These are phyloP conservation scores for Sorex maritimensis DNA, from an alignment of 2,797 vertebrate species.

Conservation along the genomic window DNA sequence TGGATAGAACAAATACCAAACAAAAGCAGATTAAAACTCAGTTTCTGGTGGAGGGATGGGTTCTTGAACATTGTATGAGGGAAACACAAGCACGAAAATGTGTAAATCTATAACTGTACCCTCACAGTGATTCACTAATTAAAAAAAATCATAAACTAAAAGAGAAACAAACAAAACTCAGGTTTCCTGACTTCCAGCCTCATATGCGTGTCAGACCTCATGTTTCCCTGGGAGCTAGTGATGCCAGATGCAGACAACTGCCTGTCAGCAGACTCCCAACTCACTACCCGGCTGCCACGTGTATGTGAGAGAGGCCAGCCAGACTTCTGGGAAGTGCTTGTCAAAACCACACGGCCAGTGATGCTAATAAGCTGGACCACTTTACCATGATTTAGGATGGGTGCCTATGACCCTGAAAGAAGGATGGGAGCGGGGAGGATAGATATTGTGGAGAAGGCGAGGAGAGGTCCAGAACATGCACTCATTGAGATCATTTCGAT, in stretches of 20 bases:
- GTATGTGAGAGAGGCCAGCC: background rate
- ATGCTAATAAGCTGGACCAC: background rate
- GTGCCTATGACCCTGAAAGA: background rate
- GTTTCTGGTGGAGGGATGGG: background rate
- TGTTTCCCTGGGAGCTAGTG: background rate
- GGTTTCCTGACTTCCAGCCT: background rate
- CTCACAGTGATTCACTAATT: too few species aligned
- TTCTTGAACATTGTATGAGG: too few species aligned
- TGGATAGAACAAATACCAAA: too few species aligned
- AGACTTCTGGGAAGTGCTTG: background rate
- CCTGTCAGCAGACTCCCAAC: background rate
- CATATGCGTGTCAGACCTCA: background rate
- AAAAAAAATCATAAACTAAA: too few species aligned
- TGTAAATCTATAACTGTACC: too few species aligned
- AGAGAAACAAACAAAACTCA: background rate
- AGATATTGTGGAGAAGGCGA: background rate
- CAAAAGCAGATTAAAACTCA: background rate
- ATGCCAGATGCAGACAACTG: background rate
- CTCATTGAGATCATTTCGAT: background rate
- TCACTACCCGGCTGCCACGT: background rate
- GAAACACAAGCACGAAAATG: too few species aligned
- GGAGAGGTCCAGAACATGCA: conserved; percentile 4
- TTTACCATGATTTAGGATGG: background rate
- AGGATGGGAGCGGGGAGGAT: background rate
- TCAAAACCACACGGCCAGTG: background rate